Percentiles rank a stretch among this genome's conserved stretches.
Conservation (phyloP, 1,140 invertebrate genomes). For the Pteromalus puparum region DNA sequence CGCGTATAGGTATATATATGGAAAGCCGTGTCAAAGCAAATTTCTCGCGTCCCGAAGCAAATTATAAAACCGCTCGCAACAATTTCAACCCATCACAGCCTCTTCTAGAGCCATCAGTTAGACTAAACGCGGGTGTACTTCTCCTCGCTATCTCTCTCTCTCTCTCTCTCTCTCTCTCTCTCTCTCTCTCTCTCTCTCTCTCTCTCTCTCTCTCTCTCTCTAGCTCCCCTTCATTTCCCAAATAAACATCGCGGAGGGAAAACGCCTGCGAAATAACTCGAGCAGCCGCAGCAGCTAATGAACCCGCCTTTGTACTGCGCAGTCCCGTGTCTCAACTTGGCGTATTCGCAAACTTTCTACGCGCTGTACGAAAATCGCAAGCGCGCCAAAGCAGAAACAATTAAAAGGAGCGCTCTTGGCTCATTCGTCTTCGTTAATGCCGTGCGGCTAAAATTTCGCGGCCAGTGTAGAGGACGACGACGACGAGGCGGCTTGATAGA, state of each 20-base stretch:
- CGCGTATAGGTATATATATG: too few relatives aligned
- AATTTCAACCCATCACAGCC: neutral
- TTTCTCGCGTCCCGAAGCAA: neutral
- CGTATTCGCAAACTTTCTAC: neutral
- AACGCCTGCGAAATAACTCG: neutral
- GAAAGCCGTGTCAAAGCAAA: neutral
- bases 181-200: neutral
- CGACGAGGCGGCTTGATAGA: slow-evolving; percentile 21
- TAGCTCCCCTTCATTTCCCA: neutral
- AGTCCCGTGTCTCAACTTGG: neutral
- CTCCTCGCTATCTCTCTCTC: neutral
- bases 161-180: too few relatives aligned
- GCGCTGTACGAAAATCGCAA: neutral
- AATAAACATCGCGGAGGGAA: neutral
- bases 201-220: too few relatives aligned
- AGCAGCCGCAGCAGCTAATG: neutral
- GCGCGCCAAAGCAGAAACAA: slow-evolving; percentile 49
- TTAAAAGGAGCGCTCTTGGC: slow-evolving; percentile 36
- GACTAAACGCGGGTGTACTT: neutral
- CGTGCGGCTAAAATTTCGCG: slow-evolving; percentile 35
- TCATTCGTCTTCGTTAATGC: slow-evolving; percentile 59
- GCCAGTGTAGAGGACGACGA: neutral
- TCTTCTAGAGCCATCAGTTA: neutral
- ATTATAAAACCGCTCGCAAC: neutral
- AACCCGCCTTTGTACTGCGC: neutral